A percentile compares a stretch with the other conserved stretches of the same genome.
Evolutionary conservation across 2,888 invertebrate genomes (phyloP).

Genomic region (Erannis defoliaria): DNA sequence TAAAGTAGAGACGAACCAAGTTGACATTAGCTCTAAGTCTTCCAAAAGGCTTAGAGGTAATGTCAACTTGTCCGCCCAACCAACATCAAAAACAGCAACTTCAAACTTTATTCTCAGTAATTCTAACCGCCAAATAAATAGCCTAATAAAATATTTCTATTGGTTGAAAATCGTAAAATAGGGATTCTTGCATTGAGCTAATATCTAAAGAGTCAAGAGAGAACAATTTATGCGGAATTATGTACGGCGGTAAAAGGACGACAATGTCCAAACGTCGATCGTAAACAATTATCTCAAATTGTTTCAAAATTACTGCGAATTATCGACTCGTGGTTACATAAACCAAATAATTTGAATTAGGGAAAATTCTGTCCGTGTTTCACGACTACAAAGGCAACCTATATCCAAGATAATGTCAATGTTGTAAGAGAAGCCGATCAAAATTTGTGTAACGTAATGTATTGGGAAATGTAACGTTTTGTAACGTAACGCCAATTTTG

Average conservation of each 20-base stretch:
- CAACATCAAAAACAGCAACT: background rate
- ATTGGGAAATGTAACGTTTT: no score
- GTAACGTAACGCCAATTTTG: no score
- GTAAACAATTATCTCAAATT: conserved; percentile 38
- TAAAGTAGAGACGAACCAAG: no score
- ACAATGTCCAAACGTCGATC: conserved; percentile 42
- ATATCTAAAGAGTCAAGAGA: no score
- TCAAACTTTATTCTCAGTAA: no score
- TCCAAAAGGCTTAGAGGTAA: no score
- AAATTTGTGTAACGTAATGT: no score
- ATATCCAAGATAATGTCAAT: no score
- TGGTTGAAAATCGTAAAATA: conserved; percentile 35
- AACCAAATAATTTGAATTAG: background rate
- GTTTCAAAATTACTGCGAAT: conserved; percentile 23
- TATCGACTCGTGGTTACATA: conserved; percentile 5
- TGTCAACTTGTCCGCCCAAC: no score
- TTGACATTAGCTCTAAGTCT: background rate
- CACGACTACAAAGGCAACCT: no score
- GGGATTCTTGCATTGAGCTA: conserved; percentile 42
- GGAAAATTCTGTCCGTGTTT: no score
- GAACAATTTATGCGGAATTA: conserved; percentile 44
- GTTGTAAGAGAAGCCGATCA: no score
- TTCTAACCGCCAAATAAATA: conserved; percentile 34
- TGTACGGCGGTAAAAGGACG: conserved; percentile 39
- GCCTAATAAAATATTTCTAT: conserved; percentile 36